Base-by-base conservation (phyloP, 2,888 invertebrate species). In the Bembecia ichneumoniformis region DNA sequence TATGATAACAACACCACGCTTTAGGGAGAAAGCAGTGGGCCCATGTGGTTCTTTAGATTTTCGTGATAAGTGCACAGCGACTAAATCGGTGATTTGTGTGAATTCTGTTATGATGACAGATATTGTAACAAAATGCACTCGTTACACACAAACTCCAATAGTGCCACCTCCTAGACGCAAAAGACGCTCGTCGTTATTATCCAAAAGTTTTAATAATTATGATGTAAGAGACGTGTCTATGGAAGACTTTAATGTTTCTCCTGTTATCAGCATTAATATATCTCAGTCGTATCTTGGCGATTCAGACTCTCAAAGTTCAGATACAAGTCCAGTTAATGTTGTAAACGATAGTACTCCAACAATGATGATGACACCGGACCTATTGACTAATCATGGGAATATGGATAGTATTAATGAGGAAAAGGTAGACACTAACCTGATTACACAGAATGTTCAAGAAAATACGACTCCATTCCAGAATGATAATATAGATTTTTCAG, bases 211-310 rank as follows among this genome's bases (percentile, higher is more conserved):
- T 54, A 59, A 58, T 49, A 57, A 59, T 51, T 60, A 68, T 51
- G 53, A 58, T 7, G 62, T 57, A 5, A 53, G 54, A 3, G 61
- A 70, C 35, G 63, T 59, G 51, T 56, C 54, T 48, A 20, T 46
- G 35, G 65, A 76, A 53, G 83, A 87, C 43, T 65, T 54, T 52
- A 71, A 75, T 55, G 66, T 74, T 46, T 70, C 87, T 11, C 83
- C 89, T 43, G 74, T 89, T 3, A 88, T 91, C 44, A 90, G 89
- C 56, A 90, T 91, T 50, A 90, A 90, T 59, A 90, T 90, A 57
- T 88, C 89, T 1, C 89, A 90, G 55, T 77, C 86, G 47, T 90
- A 87, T 65, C 64, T 79, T 17, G 68, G 66, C 7, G 86, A 86
- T 52, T 74, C 80, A 36, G 87, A 83, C 57, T 68, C 79, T 14